Evolutionary conservation across 2,797 vertebrate genomes (phyloP).

Genomic region (Delichon dasypus): DNA sequence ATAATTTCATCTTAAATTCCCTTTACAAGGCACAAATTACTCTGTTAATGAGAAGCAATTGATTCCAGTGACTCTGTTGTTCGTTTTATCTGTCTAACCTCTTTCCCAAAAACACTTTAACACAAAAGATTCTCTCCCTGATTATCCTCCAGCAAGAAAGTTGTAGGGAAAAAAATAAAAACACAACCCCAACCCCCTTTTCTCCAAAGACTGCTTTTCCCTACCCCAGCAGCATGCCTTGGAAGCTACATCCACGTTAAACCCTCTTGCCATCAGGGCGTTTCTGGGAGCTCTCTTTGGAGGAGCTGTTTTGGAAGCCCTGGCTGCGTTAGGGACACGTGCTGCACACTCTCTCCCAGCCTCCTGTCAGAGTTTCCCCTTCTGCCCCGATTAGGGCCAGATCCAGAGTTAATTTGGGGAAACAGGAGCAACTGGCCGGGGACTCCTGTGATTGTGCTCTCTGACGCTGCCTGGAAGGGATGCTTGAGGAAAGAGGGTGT

Average conservation of each 20-base stretch:
- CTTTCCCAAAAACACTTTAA: neutral
- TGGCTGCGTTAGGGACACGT: neutral
- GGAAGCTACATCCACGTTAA: neutral
- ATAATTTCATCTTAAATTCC: neutral
- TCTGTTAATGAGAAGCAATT: neutral
- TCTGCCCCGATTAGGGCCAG: neutral
- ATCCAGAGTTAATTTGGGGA: neutral
- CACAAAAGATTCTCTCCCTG: neutral
- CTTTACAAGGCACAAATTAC: neutral
- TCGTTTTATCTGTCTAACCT: neutral
- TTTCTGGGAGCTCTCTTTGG: neutral
- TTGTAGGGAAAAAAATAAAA: neutral
- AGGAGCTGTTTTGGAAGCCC: neutral
- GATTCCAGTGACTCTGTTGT: neutral
- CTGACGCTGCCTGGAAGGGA: neutral
- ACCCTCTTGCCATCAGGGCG: neutral
- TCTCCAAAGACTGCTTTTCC: neutral
- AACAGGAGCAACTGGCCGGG: neutral
- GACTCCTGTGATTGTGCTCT: neutral
- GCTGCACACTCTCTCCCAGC: slow-evolving; percentile 9
- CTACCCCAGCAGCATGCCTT: neutral
- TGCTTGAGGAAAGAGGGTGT: neutral
- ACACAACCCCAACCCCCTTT: neutral
- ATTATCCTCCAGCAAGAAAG: neutral
- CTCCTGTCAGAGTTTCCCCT: neutral